Evolutionary conservation across 2,797 vertebrate genomes (phyloP).

Genomic region (Spinus olivaceus): DNA sequence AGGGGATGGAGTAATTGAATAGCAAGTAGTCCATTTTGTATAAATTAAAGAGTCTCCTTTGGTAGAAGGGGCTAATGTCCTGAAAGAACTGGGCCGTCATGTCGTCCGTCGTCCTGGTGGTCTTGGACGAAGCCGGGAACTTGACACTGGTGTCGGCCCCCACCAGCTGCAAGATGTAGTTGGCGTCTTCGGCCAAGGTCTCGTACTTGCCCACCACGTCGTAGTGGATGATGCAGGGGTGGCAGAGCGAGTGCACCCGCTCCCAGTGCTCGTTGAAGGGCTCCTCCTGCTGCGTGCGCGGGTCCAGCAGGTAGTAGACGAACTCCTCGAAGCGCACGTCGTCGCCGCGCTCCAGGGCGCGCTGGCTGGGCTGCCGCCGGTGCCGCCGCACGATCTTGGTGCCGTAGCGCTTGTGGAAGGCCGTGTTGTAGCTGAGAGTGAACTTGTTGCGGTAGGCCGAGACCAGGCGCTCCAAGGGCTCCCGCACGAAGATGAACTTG

Average conservation of each 20-base stretch:
- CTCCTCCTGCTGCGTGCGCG: constrained; percentile 85
- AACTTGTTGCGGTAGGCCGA: constrained; percentile 95
- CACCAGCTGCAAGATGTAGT: constrained; percentile 83
- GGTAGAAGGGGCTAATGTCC: constrained; percentile 90
- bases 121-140: constrained; percentile 84
- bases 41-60: constrained; percentile 90
- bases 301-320: constrained; percentile 90
- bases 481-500: constrained; percentile 93
- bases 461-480: constrained; percentile 93
- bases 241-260: constrained; percentile 90
- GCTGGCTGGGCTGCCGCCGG: constrained; percentile 74
- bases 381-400: constrained; percentile 89
- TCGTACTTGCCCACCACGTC: constrained; percentile 95
- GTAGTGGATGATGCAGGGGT: constrained; percentile 93
- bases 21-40: constrained; percentile 96
- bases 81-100: constrained; percentile 87
- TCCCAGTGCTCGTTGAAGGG: constrained; percentile 98
- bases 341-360: constrained; percentile 81
- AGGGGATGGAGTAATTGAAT: constrained; percentile 92
- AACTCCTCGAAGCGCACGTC: constrained; percentile 92
- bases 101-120: constrained; percentile 78
- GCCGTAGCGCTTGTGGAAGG: constrained; percentile 92
- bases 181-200: constrained; percentile 86
- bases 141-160: constrained; percentile 75
- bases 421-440: constrained; percentile 88